Evolutionary conservation across 2,113 vertebrate genomes (phyloP).

Genomic region (Gadus chalcogrammus): DNA sequence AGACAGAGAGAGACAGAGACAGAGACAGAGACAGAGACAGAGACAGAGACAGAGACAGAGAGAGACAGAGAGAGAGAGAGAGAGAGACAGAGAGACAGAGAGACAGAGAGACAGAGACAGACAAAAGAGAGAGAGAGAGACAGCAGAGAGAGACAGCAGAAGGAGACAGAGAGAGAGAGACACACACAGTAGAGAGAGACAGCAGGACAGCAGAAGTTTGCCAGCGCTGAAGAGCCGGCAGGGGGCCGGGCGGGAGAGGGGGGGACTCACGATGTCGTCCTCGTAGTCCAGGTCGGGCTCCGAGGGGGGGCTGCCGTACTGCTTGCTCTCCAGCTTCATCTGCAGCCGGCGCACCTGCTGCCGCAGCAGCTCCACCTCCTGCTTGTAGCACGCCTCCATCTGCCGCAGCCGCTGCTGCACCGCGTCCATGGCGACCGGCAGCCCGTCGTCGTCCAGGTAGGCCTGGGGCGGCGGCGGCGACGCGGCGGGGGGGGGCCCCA

Average conservation of each 20-base stretch:
- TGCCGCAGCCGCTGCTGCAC: slow-evolving; percentile 95
- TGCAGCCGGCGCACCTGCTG: slow-evolving; percentile 94
- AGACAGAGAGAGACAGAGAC: not conserved
- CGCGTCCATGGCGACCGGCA: slow-evolving; percentile 91
- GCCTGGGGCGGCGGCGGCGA: slow-evolving; percentile 80
- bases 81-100: slow-evolving; percentile 12
- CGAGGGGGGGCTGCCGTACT: slow-evolving; percentile 83
- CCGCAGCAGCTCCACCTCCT: slow-evolving; percentile 94
- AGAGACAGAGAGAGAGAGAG: too few species aligned
- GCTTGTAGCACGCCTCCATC: slow-evolving; percentile 95
- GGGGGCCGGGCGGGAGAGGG: not conserved
- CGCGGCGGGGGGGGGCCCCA: slow-evolving; percentile 58
- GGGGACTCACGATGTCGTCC: slow-evolving; percentile 93
- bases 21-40: too few species aligned
- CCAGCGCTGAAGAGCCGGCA: not conserved
- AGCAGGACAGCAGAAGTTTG: too few species aligned
- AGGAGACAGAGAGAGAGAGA: too few species aligned
- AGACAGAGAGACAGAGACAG: slow-evolving; percentile 1
- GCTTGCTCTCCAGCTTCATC: slow-evolving; percentile 91
- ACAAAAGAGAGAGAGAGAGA: too few species aligned
- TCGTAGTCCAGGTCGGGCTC: slow-evolving; percentile 94
- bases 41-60: too few species aligned
- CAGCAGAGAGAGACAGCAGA: too few species aligned
- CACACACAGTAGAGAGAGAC: too few species aligned
- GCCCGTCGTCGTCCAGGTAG: slow-evolving; percentile 92